Conservation (phyloP, 2,113 vertebrate species). For the Steatornis caripensis region DNA sequence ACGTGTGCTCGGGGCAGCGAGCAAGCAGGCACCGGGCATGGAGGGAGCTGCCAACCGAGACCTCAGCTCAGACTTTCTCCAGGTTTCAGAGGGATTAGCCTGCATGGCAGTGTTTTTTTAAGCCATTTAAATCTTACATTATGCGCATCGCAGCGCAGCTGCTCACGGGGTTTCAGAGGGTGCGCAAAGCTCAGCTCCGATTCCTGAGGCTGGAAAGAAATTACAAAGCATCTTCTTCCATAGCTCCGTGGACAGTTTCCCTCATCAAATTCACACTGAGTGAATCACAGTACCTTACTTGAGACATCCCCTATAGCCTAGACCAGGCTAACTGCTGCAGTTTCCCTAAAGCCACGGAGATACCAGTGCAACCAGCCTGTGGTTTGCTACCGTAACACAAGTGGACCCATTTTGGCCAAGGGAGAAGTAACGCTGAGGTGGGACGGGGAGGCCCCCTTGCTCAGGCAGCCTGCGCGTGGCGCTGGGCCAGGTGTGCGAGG, state of each 20-base stretch:
- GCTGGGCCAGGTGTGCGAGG: neutral
- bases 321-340: neutral
- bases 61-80: neutral
- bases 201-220: neutral
- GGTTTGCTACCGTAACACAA: neutral
- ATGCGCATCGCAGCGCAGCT: neutral
- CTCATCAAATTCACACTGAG: fast-evolving
- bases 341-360: neutral
- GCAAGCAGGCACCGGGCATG: fast-evolving
- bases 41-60: neutral
- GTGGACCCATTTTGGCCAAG: fast-evolving
- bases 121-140: neutral
- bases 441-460: neutral
- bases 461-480: neutral
- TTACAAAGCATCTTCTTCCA: neutral
- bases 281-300: neutral
- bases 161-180: neutral
- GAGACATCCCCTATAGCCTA: neutral
- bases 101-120: neutral
- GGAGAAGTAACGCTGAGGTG: fast-evolving
- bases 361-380: neutral
- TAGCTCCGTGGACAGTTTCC: neutral
- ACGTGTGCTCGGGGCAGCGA: fast-evolving
- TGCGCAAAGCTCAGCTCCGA: fast-evolving
- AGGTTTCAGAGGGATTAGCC: neutral